Conservation (phyloP, 53 echinoderm and acorn worm genomes). For the Paracentrotus lividus region DNA sequence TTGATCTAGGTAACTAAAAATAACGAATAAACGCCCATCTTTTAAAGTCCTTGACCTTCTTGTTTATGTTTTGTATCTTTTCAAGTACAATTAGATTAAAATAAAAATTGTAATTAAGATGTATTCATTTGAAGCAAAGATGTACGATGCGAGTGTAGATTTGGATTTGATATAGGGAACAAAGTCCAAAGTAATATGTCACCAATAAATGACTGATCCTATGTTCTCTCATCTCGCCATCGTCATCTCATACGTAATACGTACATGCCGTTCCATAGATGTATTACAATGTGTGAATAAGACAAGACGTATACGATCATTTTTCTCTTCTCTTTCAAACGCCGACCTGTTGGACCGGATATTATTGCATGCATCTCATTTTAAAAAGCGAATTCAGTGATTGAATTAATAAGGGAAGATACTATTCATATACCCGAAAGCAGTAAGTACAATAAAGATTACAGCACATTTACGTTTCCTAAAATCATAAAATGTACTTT, state of each 20-base stretch:
- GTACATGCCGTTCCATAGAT: background rate
- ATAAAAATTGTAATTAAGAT: background rate
- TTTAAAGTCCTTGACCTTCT: background rate
- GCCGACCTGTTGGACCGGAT: background rate
- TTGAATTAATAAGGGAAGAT: too few species aligned
- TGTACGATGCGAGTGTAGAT: background rate
- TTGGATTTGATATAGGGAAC: background rate
- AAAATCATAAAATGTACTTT: too few species aligned
- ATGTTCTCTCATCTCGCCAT: background rate
- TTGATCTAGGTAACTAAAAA: background rate
- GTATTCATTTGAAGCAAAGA: background rate
- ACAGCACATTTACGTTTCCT: too few species aligned
- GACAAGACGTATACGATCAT: background rate
- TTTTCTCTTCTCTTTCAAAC: background rate
- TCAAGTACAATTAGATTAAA: background rate
- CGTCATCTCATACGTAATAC: conserved; percentile 5
- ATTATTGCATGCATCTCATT: background rate
- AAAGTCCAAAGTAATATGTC: conserved; percentile 29
- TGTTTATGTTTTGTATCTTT: background rate
- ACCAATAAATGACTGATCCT: conserved; percentile 19
- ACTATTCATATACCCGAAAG: too few species aligned
- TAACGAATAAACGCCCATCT: conserved; percentile 20
- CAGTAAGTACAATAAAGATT: too few species aligned
- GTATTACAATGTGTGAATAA: background rate
- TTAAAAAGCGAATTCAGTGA: too few species aligned